Base-by-base conservation (phyloP, 2,797 vertebrate species). In the Echiichthys vipera region DNA sequence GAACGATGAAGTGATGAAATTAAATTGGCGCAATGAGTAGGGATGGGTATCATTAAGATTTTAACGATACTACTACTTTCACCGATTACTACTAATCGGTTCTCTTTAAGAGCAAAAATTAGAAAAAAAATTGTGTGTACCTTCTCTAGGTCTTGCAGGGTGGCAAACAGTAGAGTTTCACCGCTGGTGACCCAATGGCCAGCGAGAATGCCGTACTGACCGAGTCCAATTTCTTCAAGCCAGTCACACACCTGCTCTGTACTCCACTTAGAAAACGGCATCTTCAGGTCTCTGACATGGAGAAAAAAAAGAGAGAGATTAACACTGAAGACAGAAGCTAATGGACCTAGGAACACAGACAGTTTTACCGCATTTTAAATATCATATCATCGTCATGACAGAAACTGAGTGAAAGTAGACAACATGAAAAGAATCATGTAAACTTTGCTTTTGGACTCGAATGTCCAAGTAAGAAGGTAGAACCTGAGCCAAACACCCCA, bases 121-220 rank as follows among this genome's bases (percentile, higher is more conserved):
- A n/a, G n/a, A n/a, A n/a, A n/a, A n/a, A n/a, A n/a, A n/a, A n/a
- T n/a, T n/a, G n/a, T n/a, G n/a, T 22, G 32, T 88, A 98, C 98
- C 97, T 98, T 99, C 91, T 99, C 98, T 32, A 98, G 92, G 77
- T 97, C 97, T 66, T 98, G 97, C 5, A 95, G 90, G 0, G 94
- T 95, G 1, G 98, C 96, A 1, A 95, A 95, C 78, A 97, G 84
- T 14, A 99, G 91, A 0, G 95, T 98, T 71, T 99, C 96, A 50
- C 98, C 97, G 2, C 95, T 94, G 11, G 81, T 94, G 85, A 97
- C 94, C 97, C 97, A 99, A 51, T 97, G 96, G 45, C 94, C 91
- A 55, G 97, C 96, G 50, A 96, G 94, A 71, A 95, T 91, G 82
- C 93, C 88, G 0, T 99, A 99, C 84, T 98, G 97, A 36, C 95